Conservation (phyloP, 2,888 invertebrate genomes). For the Rotaria magnacalcarata region DNA sequence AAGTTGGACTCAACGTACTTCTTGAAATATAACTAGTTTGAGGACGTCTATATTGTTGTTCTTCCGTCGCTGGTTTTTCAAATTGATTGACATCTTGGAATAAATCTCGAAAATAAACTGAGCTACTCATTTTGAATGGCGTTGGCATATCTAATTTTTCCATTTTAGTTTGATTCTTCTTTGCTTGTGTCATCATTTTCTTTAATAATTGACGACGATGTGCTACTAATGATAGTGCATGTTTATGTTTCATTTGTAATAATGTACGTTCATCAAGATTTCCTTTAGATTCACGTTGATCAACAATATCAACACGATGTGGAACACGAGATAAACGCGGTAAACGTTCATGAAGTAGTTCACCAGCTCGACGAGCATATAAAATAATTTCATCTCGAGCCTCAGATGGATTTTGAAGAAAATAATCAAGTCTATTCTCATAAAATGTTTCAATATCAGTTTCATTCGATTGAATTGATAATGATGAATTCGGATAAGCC, state of each 20-base stretch:
- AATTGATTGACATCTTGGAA: background rate
- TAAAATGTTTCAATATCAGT: background rate
- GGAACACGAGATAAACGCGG: background rate
- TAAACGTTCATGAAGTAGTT: background rate
- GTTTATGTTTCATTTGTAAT: background rate
- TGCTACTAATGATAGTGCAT: background rate
- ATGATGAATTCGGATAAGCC: background rate
- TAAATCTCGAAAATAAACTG: background rate
- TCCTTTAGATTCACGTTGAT: background rate
- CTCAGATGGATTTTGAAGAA: background rate
- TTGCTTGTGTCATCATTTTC: background rate
- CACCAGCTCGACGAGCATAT: background rate
- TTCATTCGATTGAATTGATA: background rate
- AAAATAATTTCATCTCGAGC: conserved; percentile 29
- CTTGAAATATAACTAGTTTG: background rate
- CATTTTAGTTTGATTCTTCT: background rate
- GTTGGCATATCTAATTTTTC: background rate
- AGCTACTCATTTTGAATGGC: background rate
- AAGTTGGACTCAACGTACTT: too few relatives aligned
- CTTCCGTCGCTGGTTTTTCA: background rate
- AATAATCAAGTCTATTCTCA: background rate
- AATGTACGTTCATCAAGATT: background rate
- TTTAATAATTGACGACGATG: background rate
- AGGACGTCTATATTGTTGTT: background rate
- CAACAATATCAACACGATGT: background rate